Evolutionary conservation across 92 coral and sea anemone genomes (phyloP).

Genomic region (Phenganax stokvisi): DNA sequence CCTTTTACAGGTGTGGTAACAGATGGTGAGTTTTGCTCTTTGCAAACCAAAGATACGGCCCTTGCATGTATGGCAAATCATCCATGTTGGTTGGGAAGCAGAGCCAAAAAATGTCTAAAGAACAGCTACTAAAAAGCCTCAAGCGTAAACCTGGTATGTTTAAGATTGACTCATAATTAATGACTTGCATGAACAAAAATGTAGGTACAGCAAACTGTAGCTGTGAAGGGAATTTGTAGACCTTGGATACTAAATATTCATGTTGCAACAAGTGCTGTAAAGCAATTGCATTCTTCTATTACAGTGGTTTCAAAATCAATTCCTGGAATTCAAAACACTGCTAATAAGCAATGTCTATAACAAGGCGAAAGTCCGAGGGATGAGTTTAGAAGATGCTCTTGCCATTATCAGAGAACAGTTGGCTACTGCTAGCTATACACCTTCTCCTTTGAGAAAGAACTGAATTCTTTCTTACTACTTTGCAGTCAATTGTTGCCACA

Average conservation of each 20-base stretch:
- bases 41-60: conserved; percentile 37
- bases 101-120: conserved; percentile 34
- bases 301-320: conserved; percentile 17
- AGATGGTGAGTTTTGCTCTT: conserved; percentile 44
- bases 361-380: conserved; percentile 22
- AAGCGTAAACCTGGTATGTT: conserved; percentile 22
- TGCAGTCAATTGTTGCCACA: conserved; percentile 43
- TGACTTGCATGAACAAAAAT: too few relatives aligned
- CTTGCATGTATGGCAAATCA: conserved; percentile 44
- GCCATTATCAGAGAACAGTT: conserved; percentile 38
- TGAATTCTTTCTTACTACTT: conserved; percentile 47
- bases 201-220: too few relatives aligned
- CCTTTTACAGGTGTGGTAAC: conserved; percentile 33
- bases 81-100: conserved; percentile 33
- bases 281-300: too few relatives aligned
- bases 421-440: conserved; percentile 49
- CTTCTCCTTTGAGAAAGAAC: conserved; percentile 48
- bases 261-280: not conserved
- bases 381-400: conserved; percentile 44
- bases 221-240: too few relatives aligned
- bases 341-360: conserved; percentile 28
- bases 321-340: conserved; percentile 38
- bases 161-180: too few relatives aligned
- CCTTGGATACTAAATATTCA: too few relatives aligned
- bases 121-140: conserved; percentile 31